These are phyloP conservation scores for Diarsia dahlii DNA, from an alignment of 2,888 invertebrate species.

Conservation along the genomic window DNA sequence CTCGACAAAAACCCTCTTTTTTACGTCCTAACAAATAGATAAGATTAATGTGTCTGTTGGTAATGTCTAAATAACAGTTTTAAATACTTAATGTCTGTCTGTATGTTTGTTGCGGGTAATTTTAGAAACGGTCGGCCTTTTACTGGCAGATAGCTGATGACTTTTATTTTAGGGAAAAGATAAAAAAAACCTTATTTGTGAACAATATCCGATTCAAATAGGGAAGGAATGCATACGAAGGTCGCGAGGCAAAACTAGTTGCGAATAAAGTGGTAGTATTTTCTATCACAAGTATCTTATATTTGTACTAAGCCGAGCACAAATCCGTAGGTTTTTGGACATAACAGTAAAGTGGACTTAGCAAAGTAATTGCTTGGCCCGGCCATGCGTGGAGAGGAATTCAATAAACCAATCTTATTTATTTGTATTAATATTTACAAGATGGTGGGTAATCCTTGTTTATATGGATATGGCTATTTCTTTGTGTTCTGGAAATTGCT, in stretches of 20 bases:
- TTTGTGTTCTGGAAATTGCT: background rate
- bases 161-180: too few relatives aligned
- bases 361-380: constrained; percentile 46
- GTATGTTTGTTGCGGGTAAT: too few relatives aligned
- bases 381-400: constrained; percentile 42
- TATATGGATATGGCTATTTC: constrained; percentile 8
- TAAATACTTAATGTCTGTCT: too few relatives aligned
- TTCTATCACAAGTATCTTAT: constrained; percentile 33
- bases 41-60: constrained; percentile 13
- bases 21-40: constrained; percentile 4
- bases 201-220: too few relatives aligned
- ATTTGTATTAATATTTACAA: constrained; percentile 47
- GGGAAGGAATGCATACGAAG: too few relatives aligned
- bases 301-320: constrained; percentile 25
- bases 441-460: constrained; percentile 29
- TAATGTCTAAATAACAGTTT: too few relatives aligned
- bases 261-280: constrained; percentile 9
- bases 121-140: too few relatives aligned
- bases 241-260: too few relatives aligned
- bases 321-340: constrained; percentile 33
- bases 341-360: constrained; percentile 37
- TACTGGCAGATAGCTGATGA: too few relatives aligned
- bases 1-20: background rate
- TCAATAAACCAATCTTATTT: constrained; percentile 55
- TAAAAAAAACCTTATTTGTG: too few relatives aligned